Conservation (phyloP, 2,113 vertebrate species). For the Brachyhypopomus gauderio region DNA sequence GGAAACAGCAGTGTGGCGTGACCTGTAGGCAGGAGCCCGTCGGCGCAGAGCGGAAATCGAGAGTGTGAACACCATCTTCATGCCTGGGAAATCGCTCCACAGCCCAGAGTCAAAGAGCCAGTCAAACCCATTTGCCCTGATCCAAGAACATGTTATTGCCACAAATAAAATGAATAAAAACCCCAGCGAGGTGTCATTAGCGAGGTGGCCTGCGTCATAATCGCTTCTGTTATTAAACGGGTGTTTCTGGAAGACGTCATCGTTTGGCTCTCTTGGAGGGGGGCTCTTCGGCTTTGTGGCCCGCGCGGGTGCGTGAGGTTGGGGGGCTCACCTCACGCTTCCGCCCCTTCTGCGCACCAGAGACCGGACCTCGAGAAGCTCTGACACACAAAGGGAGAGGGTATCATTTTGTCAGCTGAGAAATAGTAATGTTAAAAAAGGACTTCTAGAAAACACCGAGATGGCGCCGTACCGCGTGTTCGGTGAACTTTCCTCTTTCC, state of each 20-base stretch:
- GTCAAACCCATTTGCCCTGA: not conserved
- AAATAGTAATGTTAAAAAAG: too few species aligned
- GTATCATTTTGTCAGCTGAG: not conserved
- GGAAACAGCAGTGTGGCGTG: too few species aligned
- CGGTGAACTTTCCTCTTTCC: slow-evolving; percentile 49
- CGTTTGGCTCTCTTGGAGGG: slow-evolving; percentile 85
- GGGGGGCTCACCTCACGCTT: slow-evolving; percentile 86
- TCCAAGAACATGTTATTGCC: not conserved
- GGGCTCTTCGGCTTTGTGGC: slow-evolving; percentile 82
- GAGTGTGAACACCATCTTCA: not conserved
- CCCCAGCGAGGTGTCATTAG: not conserved
- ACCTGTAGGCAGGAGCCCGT: too few species aligned
- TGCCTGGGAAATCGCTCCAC: too few species aligned
- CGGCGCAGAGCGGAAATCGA: too few species aligned
- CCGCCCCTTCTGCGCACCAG: slow-evolving; percentile 73
- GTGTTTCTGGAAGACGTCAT: slow-evolving; percentile 63
- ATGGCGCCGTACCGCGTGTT: slow-evolving; percentile 38
- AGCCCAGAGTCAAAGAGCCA: not conserved
- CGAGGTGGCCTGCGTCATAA: too few species aligned
- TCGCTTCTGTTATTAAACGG: too few species aligned
- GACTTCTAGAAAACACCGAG: too few species aligned
- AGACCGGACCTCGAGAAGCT: slow-evolving; percentile 78
- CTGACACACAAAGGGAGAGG: slow-evolving; percentile 58
- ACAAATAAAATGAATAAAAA: slow-evolving; percentile 6
- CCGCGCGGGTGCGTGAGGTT: slow-evolving; percentile 79